phyloP scores from a whole-genome alignment of 2,888 invertebrate genomes.

The Caenorhabditis drosophilae region DNA sequence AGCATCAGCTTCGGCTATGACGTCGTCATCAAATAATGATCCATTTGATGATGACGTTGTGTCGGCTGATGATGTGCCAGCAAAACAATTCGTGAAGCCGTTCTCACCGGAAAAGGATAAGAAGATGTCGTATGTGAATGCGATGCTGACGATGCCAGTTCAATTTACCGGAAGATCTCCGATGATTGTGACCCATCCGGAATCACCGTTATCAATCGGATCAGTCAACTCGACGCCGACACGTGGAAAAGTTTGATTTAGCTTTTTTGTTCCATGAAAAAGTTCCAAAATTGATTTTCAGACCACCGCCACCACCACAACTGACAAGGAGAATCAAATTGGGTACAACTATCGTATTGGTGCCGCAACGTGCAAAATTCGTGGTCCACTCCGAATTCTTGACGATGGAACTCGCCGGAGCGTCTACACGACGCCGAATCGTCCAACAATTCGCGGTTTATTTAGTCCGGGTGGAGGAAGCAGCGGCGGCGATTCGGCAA shows the following conservation, averaged over 20 bases:
- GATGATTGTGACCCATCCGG: too few relatives aligned
- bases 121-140: constrained; percentile 53
- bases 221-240: too few relatives aligned
- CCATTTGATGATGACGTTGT: background rate
- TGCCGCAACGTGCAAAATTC: constrained; percentile 28
- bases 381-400: constrained; percentile 30
- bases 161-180: constrained; percentile 50
- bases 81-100: constrained; percentile 24
- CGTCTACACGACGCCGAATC: constrained; percentile 51
- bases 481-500: constrained; percentile 1
- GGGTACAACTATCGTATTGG: constrained; percentile 25
- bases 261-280: too few relatives aligned
- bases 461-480: constrained; percentile 44
- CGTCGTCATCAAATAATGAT: constrained; percentile 1
- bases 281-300: too few relatives aligned
- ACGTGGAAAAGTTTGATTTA: too few relatives aligned
- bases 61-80: background rate
- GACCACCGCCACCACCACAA: too few relatives aligned
- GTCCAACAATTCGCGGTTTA: constrained; percentile 40
- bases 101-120: constrained; percentile 40
- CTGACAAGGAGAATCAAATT: constrained; percentile 22
- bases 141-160: constrained; percentile 51
- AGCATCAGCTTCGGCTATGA: constrained; percentile 11
- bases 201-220: too few relatives aligned
- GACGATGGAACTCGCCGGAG: constrained; percentile 48